Conservation (phyloP, 2,888 invertebrate genomes). For the Chouioia cunea region DNA sequence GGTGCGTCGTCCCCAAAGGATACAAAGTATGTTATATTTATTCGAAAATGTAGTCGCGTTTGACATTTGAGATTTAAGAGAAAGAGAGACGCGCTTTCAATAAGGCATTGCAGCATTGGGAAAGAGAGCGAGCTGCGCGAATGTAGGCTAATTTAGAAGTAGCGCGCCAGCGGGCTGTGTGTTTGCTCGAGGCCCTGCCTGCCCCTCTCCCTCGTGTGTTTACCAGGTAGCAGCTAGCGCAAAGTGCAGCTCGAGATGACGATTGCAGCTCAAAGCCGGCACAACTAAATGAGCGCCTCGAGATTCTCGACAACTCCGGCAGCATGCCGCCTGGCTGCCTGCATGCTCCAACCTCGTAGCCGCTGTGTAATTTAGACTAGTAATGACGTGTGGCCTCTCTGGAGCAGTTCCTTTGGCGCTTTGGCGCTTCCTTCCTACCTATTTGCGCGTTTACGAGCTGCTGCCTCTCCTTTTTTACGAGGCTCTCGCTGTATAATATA, state of each 20-base stretch:
- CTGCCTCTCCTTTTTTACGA: no score
- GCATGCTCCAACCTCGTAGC: not conserved
- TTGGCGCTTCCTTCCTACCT: no score
- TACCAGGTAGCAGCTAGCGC: constrained; percentile 25
- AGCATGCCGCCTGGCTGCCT: not conserved
- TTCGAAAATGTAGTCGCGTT: no score
- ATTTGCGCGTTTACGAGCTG: no score
- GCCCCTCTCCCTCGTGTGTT: constrained; percentile 8
- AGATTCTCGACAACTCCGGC: constrained; percentile 23
- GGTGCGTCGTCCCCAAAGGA: no score
- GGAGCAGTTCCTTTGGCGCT: constrained; percentile 13
- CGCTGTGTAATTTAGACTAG: constrained; percentile 34
- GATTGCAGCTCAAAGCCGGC: constrained; percentile 24
- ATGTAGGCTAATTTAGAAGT: constrained; percentile 19
- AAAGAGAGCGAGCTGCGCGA: constrained; percentile 3
- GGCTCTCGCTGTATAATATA: no score
- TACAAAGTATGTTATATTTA: no score
- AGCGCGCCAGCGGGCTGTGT: constrained; percentile 5
- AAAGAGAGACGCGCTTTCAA: no score
- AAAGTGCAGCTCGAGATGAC: constrained; percentile 42
- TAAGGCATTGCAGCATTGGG: not conserved
- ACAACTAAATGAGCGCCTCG: constrained; percentile 30
- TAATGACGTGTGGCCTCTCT: constrained; percentile 35
- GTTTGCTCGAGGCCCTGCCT: no score
- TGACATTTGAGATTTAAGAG: no score